Base-by-base conservation (phyloP, 2,797 vertebrate species). In the Anabas testudineus region DNA sequence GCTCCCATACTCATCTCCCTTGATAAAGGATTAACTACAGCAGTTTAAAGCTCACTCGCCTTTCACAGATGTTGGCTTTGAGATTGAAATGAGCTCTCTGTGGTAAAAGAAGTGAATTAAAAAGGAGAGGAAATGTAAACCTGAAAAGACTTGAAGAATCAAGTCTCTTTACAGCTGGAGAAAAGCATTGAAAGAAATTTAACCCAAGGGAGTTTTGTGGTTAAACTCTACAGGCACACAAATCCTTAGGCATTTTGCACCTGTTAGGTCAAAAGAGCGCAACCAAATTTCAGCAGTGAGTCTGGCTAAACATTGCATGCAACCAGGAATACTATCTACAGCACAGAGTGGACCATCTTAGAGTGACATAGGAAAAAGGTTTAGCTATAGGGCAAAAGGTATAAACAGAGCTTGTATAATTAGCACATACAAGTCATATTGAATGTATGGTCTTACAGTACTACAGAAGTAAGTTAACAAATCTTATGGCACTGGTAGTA, bases 71-170 rank as follows among this genome's bases (percentile, higher is more conserved):
- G 78, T 75, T 58, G 53, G 76, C 79, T 82, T 82, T 82, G 82
- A 85, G 72, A 85, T 79, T 79, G 76, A 82, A 82, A 82, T 82
- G 79, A 84, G 78, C 61, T 76, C 47, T 65, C 71, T 47, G 55
- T 53, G 61, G 39, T 61, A 62, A 74, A 75, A 63, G 53, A 37
- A 56, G 45, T 58, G 67, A 81, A 81, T 75, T 74, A 55, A 69
- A 82, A 63, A 71, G 57, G 37, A 77, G 43, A 42, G 42, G 47
- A 28, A 60, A 65, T 48, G 51, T 67, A 77, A 67, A 58, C 53
- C 67, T 56, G 59, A 51, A 63, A 65, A 74, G 57, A 22, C 52
- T 67, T 65, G 59, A 56, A 83, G 76, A 67, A 54, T 42, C 28
- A 51, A 58, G 43, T 56, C 21, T 59, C 51, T 60, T 57, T 10